Evolutionary conservation across 1,140 invertebrate species (phyloP).

Genomic region (Heliconius congener): DNA sequence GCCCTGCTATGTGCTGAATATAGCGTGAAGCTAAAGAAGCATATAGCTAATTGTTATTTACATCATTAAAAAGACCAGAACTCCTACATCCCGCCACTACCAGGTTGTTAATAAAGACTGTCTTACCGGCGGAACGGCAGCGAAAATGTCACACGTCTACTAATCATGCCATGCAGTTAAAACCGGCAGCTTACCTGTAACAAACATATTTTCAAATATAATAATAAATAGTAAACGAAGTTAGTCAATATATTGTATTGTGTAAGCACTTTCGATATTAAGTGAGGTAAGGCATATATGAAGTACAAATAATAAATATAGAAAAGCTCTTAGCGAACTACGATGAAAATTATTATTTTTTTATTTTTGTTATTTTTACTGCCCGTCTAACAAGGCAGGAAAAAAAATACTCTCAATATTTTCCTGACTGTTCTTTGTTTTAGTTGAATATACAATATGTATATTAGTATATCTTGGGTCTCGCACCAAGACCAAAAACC

Average conservation of each 20-base stretch:
- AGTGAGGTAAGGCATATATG: no score
- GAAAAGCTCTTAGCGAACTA: slow-evolving; percentile 3
- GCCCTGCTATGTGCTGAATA: no score
- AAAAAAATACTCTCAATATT: no score
- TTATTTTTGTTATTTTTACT: not conserved
- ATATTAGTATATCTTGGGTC: no score
- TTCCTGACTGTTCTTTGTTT: no score
- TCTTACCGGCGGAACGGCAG: slow-evolving; percentile 66
- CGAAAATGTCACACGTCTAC: slow-evolving; percentile 71
- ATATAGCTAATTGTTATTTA: no score
- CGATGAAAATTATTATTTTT: not conserved
- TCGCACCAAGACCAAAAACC: no score
- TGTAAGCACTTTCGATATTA: no score
- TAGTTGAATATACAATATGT: no score
- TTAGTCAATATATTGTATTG: no score
- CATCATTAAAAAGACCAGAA: not conserved
- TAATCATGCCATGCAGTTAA: slow-evolving; percentile 70
- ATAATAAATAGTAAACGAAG: not conserved
- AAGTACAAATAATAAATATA: not conserved
- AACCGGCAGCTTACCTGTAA: slow-evolving; percentile 69
- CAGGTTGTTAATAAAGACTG: slow-evolving; percentile 34
- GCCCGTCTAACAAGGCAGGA: no score
- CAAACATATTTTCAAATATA: slow-evolving; percentile 11
- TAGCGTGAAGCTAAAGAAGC: no score
- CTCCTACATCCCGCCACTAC: slow-evolving; percentile 29